Conservation (phyloP, 2,113 vertebrate genomes). For the Clarias macrocephalus region DNA sequence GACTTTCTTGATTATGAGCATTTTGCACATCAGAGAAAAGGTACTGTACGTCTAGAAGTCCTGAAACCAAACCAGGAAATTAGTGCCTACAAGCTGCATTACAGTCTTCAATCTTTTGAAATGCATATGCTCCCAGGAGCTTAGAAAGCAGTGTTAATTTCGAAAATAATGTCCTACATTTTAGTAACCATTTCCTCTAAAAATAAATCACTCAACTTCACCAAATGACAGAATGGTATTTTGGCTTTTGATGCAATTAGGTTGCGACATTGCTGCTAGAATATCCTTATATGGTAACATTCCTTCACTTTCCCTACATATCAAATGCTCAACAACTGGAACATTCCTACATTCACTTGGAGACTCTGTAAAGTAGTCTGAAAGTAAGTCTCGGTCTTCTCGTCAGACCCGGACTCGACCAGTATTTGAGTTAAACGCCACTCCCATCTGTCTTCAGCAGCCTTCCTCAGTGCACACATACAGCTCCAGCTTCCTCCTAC, state of each 20-base stretch:
- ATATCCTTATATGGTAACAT: slow-evolving; percentile 37
- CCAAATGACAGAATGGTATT: slow-evolving; percentile 11
- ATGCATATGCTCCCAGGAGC: neutral
- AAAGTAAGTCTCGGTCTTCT: neutral
- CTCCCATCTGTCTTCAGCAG: slow-evolving; percentile 4
- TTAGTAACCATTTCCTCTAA: neutral
- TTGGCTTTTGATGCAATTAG: neutral
- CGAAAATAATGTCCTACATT: neutral
- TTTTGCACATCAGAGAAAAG: neutral
- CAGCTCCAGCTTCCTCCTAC: slow-evolving; percentile 41
- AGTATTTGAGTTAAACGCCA: neutral
- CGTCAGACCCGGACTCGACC: slow-evolving; percentile 8
- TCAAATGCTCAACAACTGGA: neutral
- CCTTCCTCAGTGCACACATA: neutral
- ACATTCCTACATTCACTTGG: slow-evolving; percentile 9
- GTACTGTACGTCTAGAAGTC: neutral
- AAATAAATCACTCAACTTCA: neutral
- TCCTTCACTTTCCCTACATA: slow-evolving; percentile 22
- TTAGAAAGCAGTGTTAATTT: slow-evolving; percentile 6
- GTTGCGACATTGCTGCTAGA: neutral
- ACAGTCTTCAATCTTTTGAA: neutral
- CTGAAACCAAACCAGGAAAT: neutral
- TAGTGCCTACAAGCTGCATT: slow-evolving; percentile 1
- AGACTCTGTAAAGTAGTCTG: slow-evolving; percentile 10
- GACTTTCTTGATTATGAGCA: neutral